A percentile compares a stretch with the other conserved stretches of the same genome.
phyloP scores from a whole-genome alignment of 64 coral and sea anemone species.

The Pocillopora verrucosa region DNA sequence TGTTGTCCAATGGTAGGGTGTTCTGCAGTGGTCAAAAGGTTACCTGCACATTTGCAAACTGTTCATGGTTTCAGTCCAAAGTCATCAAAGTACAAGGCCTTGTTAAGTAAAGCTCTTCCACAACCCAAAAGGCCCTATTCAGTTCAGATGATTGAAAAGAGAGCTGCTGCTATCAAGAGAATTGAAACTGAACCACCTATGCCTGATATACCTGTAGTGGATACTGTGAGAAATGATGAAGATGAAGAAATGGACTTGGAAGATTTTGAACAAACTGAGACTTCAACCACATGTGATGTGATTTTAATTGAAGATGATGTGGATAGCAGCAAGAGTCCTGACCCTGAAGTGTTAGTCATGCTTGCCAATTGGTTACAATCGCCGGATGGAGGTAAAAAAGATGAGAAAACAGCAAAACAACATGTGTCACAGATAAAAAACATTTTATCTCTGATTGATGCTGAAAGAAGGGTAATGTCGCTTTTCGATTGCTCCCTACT shows the following conservation, averaged over 20 bases:
- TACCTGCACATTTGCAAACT: conserved; percentile 53
- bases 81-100: conserved; percentile 3
- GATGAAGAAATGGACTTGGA: no score
- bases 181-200: no score
- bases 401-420: conserved; percentile 56
- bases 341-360: no score
- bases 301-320: no score
- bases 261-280: no score
- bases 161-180: not conserved
- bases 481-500: conserved; percentile 8
- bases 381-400: no score
- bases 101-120: conserved; percentile 33
- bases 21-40: conserved; percentile 33
- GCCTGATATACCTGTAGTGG: no score
- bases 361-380: no score
- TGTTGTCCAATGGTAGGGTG: conserved; percentile 18
- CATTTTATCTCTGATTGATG: conserved; percentile 50
- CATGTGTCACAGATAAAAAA: conserved; percentile 50
- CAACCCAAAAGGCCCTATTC: not conserved
- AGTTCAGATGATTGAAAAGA: conserved; percentile 3
- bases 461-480: not conserved
- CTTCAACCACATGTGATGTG: no score
- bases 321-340: no score
- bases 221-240: no score
- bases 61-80: conserved; percentile 36